Conservation (phyloP, 1,140 invertebrate species). For the Acromyrmex charruanus region DNA sequence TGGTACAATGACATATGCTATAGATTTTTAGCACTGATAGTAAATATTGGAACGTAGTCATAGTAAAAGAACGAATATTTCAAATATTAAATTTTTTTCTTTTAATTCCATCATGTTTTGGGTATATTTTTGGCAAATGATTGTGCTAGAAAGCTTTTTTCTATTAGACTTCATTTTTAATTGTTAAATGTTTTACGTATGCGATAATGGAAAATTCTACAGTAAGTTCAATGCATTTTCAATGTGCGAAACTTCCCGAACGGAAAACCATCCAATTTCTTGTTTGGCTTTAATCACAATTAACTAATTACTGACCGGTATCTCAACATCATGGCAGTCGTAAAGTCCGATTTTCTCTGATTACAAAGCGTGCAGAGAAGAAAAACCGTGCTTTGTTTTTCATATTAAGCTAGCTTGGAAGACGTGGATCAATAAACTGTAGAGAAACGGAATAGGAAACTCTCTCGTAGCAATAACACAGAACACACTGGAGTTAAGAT, state of each 20-base stretch:
- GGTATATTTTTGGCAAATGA: not conserved
- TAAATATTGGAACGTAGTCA: no score
- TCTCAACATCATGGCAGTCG: constrained; percentile 54
- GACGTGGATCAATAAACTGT: constrained; percentile 46
- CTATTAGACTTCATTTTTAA: not conserved
- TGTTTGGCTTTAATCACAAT: constrained; percentile 53
- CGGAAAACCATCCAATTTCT: constrained; percentile 20
- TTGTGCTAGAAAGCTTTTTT: not conserved
- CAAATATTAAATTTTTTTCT: not conserved
- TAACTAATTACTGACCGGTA: constrained; percentile 63
- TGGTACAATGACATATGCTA: no score
- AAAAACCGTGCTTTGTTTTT: constrained; percentile 28
- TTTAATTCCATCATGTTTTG: not conserved
- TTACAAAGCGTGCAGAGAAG: constrained; percentile 38
- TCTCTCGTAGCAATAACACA: not conserved
- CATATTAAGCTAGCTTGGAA: not conserved
- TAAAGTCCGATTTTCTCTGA: constrained; percentile 63
- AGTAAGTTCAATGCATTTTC: not conserved
- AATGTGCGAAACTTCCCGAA: not conserved
- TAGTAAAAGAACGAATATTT: no score
- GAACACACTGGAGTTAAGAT: not conserved
- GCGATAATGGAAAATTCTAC: not conserved
- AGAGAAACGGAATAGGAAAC: constrained; percentile 15
- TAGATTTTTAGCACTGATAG: no score
- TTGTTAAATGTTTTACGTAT: not conserved